Base-by-base conservation (phyloP, 2,888 invertebrate genomes). In the Campoplex capitator region DNA sequence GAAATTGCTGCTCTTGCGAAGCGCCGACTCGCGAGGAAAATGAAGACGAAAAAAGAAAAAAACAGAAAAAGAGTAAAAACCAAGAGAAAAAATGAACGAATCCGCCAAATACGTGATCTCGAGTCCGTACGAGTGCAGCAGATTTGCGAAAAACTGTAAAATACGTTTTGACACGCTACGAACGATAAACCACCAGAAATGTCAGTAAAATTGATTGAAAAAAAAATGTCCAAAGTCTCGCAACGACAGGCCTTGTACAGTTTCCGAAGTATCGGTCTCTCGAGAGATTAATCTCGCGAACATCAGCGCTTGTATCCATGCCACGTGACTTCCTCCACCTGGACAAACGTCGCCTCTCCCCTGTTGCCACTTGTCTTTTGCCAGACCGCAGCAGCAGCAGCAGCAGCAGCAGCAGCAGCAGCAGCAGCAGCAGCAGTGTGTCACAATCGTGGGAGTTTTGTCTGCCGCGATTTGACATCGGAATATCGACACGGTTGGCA, bases 401-500 rank as follows among this genome's bases (percentile, higher is more conserved):
- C 23, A 23, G 23, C 23, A 23, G 23, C 23, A 23, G 23, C 23
- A 23, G 23, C 23, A 23, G 23, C 23, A 23, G 23, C 23, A 23
- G 23, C 23, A 23, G 23, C 23, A 23, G 23, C 23, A 23, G 23
- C 23, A 23, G 23, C 23, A 23, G 23, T 23, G 51, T 48, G 45
- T 32, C n/a, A 51, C 8, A 16, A 75, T 75, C 48, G 54, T 48
- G 76, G 67, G 62, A 54, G 48, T 68, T 76, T 79, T 62, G 68
- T 67, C 58, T 28, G n/a, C 32, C 42, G 38, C 42, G 38, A 45
- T 70, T 32, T 67, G 71, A 83, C 85, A 79, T 86, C 68, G 51
- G 62, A 86, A 86, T 86, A 77, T 86, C 86, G 86, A 84, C 86
- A 73, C 38, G 73, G 42, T 45, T 73, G 83, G 32, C 86, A 77